Evolutionary conservation across 1,140 invertebrate species (phyloP).

Genomic region (Meteorus sp.): DNA sequence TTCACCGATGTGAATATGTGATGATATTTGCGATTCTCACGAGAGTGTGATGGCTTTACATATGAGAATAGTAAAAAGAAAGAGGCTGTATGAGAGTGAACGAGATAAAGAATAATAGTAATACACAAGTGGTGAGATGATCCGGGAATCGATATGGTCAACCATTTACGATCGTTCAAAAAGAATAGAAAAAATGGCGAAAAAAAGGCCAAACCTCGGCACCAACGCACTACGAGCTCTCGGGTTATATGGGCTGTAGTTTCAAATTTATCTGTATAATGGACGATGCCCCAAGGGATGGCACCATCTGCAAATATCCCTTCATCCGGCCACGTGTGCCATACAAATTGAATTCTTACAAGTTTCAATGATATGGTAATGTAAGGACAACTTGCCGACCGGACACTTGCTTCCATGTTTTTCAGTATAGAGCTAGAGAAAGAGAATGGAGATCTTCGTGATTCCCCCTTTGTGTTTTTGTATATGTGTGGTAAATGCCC

Average conservation of each 20-base stretch:
- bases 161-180: slow-evolving; percentile 23
- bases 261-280: slow-evolving; percentile 35
- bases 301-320: slow-evolving; percentile 38
- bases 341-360: slow-evolving; percentile 40
- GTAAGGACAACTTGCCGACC: slow-evolving; percentile 35
- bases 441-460: too few species aligned
- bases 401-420: slow-evolving; percentile 34
- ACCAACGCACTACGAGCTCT: too few species aligned
- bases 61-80: background rate
- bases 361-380: slow-evolving; percentile 40
- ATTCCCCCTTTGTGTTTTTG: too few species aligned
- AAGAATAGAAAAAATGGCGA: slow-evolving; percentile 14
- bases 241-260: slow-evolving; percentile 22
- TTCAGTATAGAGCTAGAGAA: too few species aligned
- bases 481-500: too few species aligned
- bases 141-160: slow-evolving; percentile 24
- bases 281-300: slow-evolving; percentile 31
- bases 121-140: slow-evolving; percentile 19
- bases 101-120: background rate
- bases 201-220: background rate
- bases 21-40: slow-evolving; percentile 23
- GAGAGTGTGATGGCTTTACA: background rate
- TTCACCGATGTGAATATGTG: background rate
- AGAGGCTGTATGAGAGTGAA: background rate
- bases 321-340: slow-evolving; percentile 37